These are phyloP conservation scores for Melanogrammus aeglefinus DNA, from an alignment of 2,797 vertebrate species.

Conservation along the genomic window DNA sequence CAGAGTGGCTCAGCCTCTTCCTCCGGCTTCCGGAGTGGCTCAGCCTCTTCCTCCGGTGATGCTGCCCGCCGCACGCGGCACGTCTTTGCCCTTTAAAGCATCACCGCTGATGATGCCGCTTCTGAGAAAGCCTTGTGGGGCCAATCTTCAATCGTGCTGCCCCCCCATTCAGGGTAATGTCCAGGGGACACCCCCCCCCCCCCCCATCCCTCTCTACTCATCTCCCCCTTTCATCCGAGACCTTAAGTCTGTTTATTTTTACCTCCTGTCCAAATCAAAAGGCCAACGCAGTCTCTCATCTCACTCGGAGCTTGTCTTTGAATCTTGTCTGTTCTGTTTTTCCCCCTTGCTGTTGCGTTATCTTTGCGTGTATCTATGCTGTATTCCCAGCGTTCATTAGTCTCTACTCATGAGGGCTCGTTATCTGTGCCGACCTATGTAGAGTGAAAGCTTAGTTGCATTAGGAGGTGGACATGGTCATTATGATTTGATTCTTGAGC, in stretches of 20 bases:
- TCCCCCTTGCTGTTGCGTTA: neutral
- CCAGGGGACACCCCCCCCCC: too few species aligned
- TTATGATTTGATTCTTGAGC: neutral
- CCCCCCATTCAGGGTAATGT: conserved; percentile 14
- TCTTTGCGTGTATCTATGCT: neutral
- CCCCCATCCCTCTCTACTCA: too few species aligned
- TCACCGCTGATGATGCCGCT: conserved; percentile 41
- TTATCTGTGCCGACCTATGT: neutral
- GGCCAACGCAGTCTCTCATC: neutral
- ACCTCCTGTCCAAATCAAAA: neutral
- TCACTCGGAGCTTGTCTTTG: neutral
- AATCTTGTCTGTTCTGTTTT: neutral
- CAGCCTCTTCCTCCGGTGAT: too few species aligned
- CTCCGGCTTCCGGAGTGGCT: too few species aligned
- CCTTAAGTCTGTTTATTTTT: too few species aligned
- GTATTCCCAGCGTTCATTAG: neutral
- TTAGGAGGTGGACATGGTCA: neutral
- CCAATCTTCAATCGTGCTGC: conserved; percentile 9
- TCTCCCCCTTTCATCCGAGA: too few species aligned
- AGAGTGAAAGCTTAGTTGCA: neutral
- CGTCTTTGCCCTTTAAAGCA: conserved; percentile 57
- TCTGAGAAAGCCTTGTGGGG: conserved; percentile 33
- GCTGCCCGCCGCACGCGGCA: too few species aligned
- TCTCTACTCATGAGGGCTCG: neutral
- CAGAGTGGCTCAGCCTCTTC: too few species aligned